Base-by-base conservation (phyloP, 2,797 vertebrate species). In the Amblyraja radiata region DNA sequence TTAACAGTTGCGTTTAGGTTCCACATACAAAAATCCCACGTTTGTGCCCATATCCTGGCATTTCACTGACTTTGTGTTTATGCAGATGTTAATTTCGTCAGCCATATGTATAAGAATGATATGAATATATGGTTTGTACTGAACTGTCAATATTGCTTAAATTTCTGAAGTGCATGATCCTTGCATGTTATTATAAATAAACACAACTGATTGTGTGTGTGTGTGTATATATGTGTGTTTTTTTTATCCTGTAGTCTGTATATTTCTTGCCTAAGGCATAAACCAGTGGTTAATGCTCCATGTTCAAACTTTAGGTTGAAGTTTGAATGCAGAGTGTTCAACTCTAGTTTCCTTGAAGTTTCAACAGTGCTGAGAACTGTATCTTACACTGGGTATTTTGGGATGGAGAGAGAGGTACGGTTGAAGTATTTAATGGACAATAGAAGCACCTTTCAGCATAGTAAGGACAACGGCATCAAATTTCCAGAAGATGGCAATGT, bases 151-250 rank as follows among this genome's bases (percentile, higher is more conserved):
- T 93, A 94, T 95, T 95, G 95, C 71, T 92, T 92, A 73, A 76
- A 92, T 88, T 54, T 88, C 36, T 46, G 39, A 39, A 73, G 65
- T 91, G 94, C 95, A 95, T 94, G 95, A 95, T 95, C 96, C 95
- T 95, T 96, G 96, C 96, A 97, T 96, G 96, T 96, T 90, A 54
- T 76, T 92, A 74, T 54, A 76, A 92, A 92, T 92, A 92, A 92
- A 92, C 25, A 54, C 71, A 74, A 76, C 68, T 73, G 28, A 73
- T 73, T 32, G 46, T 4, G 46, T 46, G 46, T 6, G 84, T 68
- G 16, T 68, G 78, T 79, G 10, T 79, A 16, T n/a, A 18, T 74
- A 11, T 46, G 9, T 91, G 71, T n/a, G 6, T 0, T 23, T 54
- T 23, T 54, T 76, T 76, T 58, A 23, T 92, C 39, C 39, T 13